A percentile compares a stretch with the other conserved stretches of the same genome.
Conservation (phyloP, 2,113 vertebrate species). For the Butastur rufipennis region DNA sequence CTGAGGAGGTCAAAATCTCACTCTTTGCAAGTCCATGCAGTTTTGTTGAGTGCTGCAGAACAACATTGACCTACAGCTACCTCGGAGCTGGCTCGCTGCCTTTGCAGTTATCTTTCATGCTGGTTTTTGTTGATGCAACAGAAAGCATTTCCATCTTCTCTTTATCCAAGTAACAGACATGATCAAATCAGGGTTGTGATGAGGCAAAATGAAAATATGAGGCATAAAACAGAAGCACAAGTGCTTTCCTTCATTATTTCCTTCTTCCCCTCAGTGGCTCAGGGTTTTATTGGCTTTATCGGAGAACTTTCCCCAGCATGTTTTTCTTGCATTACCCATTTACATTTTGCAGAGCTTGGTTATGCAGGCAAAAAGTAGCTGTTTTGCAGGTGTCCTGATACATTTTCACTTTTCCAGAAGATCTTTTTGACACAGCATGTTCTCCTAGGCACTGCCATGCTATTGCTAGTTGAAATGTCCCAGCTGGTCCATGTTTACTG, state of each 20-base stretch:
- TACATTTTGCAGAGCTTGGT: not conserved
- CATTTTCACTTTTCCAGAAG: constrained; percentile 17
- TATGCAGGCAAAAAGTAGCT: not conserved
- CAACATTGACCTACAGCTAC: not conserved
- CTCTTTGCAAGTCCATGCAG: not conserved
- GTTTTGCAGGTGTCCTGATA: constrained; percentile 27
- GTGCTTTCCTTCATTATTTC: not conserved
- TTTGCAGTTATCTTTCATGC: not conserved
- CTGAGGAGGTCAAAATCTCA: not conserved
- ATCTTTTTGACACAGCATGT: not conserved
- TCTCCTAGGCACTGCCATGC: not conserved
- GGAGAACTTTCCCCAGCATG: not conserved
- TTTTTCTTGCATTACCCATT: not conserved
- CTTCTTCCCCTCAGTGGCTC: not conserved
- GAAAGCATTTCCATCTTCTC: constrained; percentile 49
- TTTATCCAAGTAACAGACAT: constrained; percentile 4
- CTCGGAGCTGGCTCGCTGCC: not conserved
- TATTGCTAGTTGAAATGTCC: not conserved
- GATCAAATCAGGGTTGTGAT: constrained; percentile 10
- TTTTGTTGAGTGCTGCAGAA: not conserved
- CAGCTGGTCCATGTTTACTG: not conserved
- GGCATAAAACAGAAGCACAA: not conserved
- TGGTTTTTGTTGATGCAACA: constrained; percentile 54
- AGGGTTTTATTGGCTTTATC: not conserved
- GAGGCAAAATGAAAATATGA: not conserved